Conservation (phyloP, 2,888 invertebrate species). For the Drosophila melanosoma region DNA sequence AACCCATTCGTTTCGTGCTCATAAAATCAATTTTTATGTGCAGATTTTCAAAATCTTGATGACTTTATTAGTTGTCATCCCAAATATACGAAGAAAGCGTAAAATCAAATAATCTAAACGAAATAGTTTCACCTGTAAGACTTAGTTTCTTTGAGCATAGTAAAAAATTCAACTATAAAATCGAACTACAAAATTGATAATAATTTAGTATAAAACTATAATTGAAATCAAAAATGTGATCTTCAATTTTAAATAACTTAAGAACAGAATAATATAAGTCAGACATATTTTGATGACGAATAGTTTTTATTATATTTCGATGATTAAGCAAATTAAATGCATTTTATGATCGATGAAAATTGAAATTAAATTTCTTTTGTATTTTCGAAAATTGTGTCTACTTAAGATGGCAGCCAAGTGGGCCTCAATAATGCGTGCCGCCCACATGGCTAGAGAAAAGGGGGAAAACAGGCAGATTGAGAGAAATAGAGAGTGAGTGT, state of each 20-base stretch:
- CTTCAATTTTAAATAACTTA: too few species aligned
- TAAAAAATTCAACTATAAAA: background rate
- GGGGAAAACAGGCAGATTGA: background rate
- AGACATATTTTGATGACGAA: background rate
- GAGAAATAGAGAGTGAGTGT: background rate
- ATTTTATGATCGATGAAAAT: background rate
- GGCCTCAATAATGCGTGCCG: conserved; percentile 16
- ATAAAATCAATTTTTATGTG: conserved; percentile 62
- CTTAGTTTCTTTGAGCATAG: background rate
- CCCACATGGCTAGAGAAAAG: conserved; percentile 45
- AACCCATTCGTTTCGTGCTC: conserved; percentile 38
- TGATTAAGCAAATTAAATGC: background rate
- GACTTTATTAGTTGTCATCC: conserved; percentile 62
- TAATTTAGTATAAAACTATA: too few species aligned
- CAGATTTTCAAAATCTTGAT: conserved; percentile 44
- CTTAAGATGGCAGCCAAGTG: conserved; percentile 42
- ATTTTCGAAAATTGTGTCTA: background rate
- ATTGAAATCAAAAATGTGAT: too few species aligned
- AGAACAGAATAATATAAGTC: too few species aligned
- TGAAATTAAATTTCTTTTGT: background rate
- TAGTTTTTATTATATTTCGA: background rate
- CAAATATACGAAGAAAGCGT: conserved; percentile 33
- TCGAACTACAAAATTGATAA: too few species aligned
- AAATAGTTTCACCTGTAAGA: background rate
- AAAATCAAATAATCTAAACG: background rate